These are phyloP conservation scores for Cyanocitta stelleri DNA, from an alignment of 2,113 vertebrate genomes.

Conservation along the genomic window DNA sequence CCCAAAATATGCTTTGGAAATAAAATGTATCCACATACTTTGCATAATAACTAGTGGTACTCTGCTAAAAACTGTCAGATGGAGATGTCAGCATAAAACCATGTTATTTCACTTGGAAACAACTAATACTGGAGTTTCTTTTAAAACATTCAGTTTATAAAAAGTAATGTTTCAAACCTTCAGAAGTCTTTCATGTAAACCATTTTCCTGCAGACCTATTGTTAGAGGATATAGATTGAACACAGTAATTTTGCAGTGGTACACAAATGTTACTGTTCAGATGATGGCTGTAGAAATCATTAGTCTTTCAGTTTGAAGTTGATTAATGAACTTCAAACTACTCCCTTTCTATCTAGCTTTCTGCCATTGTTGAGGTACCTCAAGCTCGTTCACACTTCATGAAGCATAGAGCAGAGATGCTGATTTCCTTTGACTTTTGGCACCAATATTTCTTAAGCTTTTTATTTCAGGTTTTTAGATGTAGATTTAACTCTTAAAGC, in stretches of 20 bases:
- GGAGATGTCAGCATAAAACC: not conserved
- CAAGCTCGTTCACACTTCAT: not conserved
- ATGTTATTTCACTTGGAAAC: not conserved
- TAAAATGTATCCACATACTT: not conserved
- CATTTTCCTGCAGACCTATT: not conserved
- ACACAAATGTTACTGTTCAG: not conserved
- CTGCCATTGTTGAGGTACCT: not conserved
- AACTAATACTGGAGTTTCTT: not conserved
- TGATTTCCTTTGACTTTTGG: conserved; percentile 20
- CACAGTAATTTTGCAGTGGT: not conserved
- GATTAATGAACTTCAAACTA: not conserved
- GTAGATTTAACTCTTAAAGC: not conserved
- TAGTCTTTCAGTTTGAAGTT: not conserved
- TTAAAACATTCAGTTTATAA: not conserved
- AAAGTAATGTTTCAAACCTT: not conserved
- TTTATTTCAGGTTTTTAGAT: conserved; percentile 9
- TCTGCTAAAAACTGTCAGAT: not conserved
- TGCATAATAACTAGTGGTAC: not conserved
- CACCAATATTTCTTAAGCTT: conserved; percentile 33
- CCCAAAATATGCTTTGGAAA: not conserved
- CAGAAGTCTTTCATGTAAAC: not conserved
- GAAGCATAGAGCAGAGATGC: not conserved
- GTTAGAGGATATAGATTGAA: not conserved
- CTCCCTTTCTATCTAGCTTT: not conserved
- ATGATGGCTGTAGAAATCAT: not conserved